Evolutionary conservation across 2,888 invertebrate genomes (phyloP).

Genomic region (Congeria kusceri): DNA sequence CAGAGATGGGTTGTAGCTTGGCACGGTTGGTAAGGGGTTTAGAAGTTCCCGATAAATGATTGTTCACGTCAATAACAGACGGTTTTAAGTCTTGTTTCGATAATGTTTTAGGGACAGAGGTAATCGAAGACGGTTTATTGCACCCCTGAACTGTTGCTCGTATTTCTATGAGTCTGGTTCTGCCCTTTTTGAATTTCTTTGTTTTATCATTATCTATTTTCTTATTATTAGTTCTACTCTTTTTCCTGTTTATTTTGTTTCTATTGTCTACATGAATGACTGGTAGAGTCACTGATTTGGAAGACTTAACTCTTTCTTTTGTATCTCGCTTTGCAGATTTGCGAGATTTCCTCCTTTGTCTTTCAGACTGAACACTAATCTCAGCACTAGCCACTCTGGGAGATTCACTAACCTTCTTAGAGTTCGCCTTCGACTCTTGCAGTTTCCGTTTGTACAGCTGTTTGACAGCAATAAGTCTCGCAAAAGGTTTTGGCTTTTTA

Average conservation of each 20-base stretch:
- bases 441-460: conserved; percentile 44
- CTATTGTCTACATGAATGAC: conserved; percentile 2
- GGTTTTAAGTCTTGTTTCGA: conserved; percentile 56
- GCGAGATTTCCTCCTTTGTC: conserved; percentile 3
- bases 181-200: conserved; percentile 12
- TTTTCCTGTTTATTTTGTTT: conserved; percentile 16
- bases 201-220: conserved; percentile 31
- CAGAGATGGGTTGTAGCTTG: conserved; percentile 51
- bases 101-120: conserved; percentile 30
- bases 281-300: conserved; percentile 11
- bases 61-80: conserved; percentile 46
- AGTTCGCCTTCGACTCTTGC: conserved; percentile 7
- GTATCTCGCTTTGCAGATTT: conserved; percentile 19
- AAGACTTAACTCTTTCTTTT: conserved; percentile 27
- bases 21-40: conserved; percentile 39
- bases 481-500: conserved; percentile 38
- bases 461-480: conserved; percentile 52
- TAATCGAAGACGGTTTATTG: conserved; percentile 4
- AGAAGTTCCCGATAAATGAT: conserved; percentile 20
- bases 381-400: conserved; percentile 18
- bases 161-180: conserved; percentile 52
- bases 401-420: conserved; percentile 13
- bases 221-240: background rate
- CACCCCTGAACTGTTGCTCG: conserved; percentile 50
- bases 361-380: background rate